Conservation (phyloP, 2,797 vertebrate genomes). For the Etheostoma perlongum region DNA sequence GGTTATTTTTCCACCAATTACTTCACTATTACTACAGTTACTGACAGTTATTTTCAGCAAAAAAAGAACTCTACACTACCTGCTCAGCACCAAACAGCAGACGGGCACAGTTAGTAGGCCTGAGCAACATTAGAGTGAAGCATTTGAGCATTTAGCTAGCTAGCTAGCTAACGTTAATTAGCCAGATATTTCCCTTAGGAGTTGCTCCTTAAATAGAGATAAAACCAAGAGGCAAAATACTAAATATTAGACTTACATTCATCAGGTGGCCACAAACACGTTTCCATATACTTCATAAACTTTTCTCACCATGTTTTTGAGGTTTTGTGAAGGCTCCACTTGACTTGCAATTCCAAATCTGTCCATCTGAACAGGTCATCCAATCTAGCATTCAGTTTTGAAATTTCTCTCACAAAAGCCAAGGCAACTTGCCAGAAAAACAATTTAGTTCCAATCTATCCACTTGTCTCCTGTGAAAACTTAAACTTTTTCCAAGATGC, state of each 20-base stretch:
- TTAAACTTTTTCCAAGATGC: constrained; percentile 40
- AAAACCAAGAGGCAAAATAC: background rate
- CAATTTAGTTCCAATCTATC: constrained; percentile 26
- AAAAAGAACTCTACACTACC: rapidly evolving
- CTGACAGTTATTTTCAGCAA: background rate
- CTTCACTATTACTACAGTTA: background rate
- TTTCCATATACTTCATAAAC: background rate
- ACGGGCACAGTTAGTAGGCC: background rate
- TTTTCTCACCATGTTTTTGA: constrained; percentile 29
- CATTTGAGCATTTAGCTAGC: no score
- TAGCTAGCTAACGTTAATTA: background rate
- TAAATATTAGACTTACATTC: background rate
- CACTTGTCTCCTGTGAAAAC: constrained; percentile 16
- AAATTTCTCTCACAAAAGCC: constrained; percentile 28
- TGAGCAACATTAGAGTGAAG: no score
- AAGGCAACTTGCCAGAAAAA: constrained; percentile 27
- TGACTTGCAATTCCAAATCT: constrained; percentile 1
- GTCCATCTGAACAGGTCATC: constrained; percentile 31
- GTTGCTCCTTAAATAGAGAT: background rate
- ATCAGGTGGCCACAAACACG: background rate
- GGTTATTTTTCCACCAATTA: background rate
- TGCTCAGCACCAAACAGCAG: background rate
- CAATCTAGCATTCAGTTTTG: constrained; percentile 1
- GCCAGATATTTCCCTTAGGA: background rate
- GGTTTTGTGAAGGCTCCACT: constrained; percentile 29